These are phyloP conservation scores for Porites australiensis DNA, from an alignment of 64 coral and sea anemone genomes.

Conservation along the genomic window DNA sequence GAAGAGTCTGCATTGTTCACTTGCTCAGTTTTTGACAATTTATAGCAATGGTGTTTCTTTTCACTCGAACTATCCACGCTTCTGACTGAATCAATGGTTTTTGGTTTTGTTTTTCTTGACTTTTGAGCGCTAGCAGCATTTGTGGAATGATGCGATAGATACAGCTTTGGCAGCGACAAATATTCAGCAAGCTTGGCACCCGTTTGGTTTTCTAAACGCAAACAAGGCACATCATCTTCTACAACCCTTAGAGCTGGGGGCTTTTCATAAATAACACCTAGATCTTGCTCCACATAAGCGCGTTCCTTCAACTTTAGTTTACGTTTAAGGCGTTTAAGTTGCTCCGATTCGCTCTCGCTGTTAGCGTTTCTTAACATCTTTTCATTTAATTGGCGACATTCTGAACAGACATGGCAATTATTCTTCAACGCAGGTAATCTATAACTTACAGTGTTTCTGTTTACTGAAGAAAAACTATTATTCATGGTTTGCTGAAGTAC, in stretches of 20 bases:
- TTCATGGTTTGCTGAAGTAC: background rate
- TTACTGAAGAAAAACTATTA: background rate
- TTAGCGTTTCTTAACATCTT: background rate
- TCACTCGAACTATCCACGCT: background rate
- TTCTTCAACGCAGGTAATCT: background rate
- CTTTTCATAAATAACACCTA: background rate
- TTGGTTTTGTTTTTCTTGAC: background rate
- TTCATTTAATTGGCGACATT: background rate
- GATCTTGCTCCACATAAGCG: background rate
- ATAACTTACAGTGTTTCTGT: background rate
- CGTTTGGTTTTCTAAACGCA: background rate
- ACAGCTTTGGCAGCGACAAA: background rate
- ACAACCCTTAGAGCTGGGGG: background rate
- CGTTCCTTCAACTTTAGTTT: background rate
- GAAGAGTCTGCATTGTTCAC: no score
- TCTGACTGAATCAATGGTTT: background rate
- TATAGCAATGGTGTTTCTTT: background rate
- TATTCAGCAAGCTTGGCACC: background rate
- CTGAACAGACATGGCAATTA: background rate
- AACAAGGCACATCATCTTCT: background rate
- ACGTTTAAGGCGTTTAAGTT: background rate
- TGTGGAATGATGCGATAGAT: constrained; percentile 2
- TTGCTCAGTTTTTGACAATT: background rate
- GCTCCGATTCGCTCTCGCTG: background rate
- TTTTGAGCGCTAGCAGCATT: background rate